Evolutionary conservation across 2,113 vertebrate genomes (phyloP).

Genomic region (Archilochus colubris): DNA sequence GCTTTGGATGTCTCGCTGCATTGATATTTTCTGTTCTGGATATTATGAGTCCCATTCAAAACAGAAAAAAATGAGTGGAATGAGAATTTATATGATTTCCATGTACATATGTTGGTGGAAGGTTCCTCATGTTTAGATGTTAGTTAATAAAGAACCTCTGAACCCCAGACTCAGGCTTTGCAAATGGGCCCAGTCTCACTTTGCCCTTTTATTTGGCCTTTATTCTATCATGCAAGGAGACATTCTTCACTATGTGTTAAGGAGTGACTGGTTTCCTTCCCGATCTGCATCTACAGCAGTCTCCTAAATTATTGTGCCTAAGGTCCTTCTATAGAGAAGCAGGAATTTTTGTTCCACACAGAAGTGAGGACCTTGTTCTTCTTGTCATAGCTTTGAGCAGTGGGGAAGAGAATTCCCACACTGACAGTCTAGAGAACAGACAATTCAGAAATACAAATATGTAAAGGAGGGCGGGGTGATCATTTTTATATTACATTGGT

Average conservation of each 20-base stretch:
- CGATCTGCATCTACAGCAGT: background rate
- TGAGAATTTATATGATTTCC: background rate
- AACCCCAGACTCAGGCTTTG: background rate
- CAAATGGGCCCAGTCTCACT: background rate
- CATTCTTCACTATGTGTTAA: background rate
- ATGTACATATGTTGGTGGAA: background rate
- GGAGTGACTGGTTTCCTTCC: constrained; percentile 12
- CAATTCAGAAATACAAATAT: background rate
- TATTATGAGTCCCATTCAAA: background rate
- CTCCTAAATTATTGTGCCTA: background rate
- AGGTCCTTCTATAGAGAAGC: background rate
- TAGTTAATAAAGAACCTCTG: background rate
- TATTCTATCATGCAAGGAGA: constrained; percentile 5
- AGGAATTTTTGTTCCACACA: background rate
- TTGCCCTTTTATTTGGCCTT: background rate
- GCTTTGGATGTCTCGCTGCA: background rate
- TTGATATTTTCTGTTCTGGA: background rate
- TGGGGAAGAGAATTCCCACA: background rate
- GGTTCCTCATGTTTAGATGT: background rate
- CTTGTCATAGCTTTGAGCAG: constrained; percentile 12
- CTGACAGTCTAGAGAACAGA: background rate
- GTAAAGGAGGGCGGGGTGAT: background rate
- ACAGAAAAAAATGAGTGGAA: background rate
- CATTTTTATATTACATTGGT: background rate
- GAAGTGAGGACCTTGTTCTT: background rate